These are phyloP conservation scores for Pachycephus smyrnensis DNA, from an alignment of 2,888 invertebrate genomes.

Conservation along the genomic window DNA sequence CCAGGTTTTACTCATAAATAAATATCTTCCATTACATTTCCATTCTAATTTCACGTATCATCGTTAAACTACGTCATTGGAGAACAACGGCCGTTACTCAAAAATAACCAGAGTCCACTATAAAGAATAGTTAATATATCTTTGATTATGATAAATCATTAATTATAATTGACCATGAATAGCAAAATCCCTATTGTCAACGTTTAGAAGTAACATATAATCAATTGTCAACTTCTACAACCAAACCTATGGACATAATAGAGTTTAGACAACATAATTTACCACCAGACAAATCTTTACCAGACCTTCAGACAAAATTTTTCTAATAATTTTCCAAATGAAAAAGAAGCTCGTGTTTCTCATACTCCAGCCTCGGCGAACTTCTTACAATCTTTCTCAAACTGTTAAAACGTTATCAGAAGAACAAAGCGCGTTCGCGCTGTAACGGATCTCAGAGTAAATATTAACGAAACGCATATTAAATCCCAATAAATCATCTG, in stretches of 20 bases:
- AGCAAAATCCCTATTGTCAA: background rate
- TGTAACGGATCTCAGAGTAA: background rate
- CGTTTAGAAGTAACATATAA: background rate
- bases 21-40: background rate
- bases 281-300: background rate
- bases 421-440: background rate
- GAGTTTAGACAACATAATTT: background rate
- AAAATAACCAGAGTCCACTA: background rate
- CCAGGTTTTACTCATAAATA: background rate
- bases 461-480: background rate
- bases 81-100: background rate
- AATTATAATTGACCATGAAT: background rate
- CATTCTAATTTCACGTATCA: background rate
- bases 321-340: background rate
- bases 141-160: no score
- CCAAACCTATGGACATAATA: background rate
- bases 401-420: background rate
- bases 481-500: background rate
- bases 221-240: background rate
- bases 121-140: no score
- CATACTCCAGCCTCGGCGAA: background rate
- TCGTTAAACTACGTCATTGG: background rate
- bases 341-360: background rate
- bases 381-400: background rate
- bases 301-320: background rate